Base-by-base conservation (phyloP, 2,113 vertebrate species). In the Felis chaus region DNA sequence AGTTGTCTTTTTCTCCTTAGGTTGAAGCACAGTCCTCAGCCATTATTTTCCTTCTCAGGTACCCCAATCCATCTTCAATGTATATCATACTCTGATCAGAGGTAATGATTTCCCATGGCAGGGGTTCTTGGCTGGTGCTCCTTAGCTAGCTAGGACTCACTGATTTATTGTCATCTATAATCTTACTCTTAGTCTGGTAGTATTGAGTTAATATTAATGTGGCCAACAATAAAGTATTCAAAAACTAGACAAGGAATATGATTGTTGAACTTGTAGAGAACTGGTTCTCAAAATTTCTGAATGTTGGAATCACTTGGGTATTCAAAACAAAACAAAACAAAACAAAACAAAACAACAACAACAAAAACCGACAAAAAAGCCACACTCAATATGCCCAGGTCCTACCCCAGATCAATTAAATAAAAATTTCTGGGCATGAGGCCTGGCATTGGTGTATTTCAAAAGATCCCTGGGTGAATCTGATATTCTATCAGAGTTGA, bases 131-230 rank as follows among this genome's bases (percentile, higher is more conserved):
- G 10, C 65, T 82, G 8, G n/a, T 63, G 11, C 16, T 61, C 19
- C 19, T 83, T 16, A 48, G 33, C 21, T 41, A 65, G 36, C 61
- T 3, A 18, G 8, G 69, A 41, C 50, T 53, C 65, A 39, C 39
- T 63, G 41, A 88, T 78, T 85, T 78, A 78, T 45, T 88, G 36
- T 74, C 48, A 41, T 88, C 55, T 45, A 4, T 29, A 41, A 71
- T 76, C 55, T 74, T 57, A 55, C 53, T 83, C 18, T 29, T 36
- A 53, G 7, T 78, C n/a, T 97, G 69, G 15, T 53, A 61, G 33
- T 96, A 41, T 33, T 73, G 39, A 93, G n/a, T 87, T 74, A 33
- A 82, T 86, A 89, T 91, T 95, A 94, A 82, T n/a, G 53, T 39
- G n/a, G 25, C 27, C 9, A 86, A 45, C 29, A 71, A 87, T 57